Evolutionary conservation across 92 coral and sea anemone species (phyloP), one percentile per base, ranked within the genome.

Genomic region (Phenganax subtilis): DNA sequence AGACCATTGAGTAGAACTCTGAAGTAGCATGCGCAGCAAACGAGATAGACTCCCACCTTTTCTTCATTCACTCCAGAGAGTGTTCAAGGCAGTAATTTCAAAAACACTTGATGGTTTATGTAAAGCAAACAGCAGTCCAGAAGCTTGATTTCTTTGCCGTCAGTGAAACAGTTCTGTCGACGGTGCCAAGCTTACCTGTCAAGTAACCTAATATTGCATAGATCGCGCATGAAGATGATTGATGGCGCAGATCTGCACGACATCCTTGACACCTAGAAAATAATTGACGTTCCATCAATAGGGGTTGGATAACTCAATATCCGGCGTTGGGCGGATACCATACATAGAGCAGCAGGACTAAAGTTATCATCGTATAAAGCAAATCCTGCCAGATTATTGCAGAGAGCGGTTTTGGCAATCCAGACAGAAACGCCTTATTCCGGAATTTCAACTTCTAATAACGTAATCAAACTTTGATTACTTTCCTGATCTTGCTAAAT

Each of bases 261-360:
- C 81, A 47, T 76, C 81, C 47, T 79, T 79, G 83, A 79, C 83
- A 79, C 82, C 71, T 62, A 51, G 28, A 68, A 52, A 79, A 65
- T 79, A 51, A 31, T 65, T 62, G 83, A 79, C 83, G 68, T 65
- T 60, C 83, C 44, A 58, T 55, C 83, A 52, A 79, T 79, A 64
- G 72, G 83, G 74, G 83, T 77, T 37, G 74, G 83, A 79, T 79
- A 79, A 79, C 59, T 79, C 83, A 62, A 79, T 79, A 79, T 79
- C 83, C 83, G 83, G 73, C 63, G 73, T 53, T 14, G 70, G 70
- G 69, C 9, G 71, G 56, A 76, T 79, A 68, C 71, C 82, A 78
- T 78, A 53, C 83, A 79, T 65, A 79, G 73, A 79, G 60, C 83
- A 79, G 83, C 74, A 64, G 83, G 83, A 16, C 31, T 65, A 51